Base-by-base conservation (phyloP, 2,113 vertebrate genomes). In the Sander lucioperca region DNA sequence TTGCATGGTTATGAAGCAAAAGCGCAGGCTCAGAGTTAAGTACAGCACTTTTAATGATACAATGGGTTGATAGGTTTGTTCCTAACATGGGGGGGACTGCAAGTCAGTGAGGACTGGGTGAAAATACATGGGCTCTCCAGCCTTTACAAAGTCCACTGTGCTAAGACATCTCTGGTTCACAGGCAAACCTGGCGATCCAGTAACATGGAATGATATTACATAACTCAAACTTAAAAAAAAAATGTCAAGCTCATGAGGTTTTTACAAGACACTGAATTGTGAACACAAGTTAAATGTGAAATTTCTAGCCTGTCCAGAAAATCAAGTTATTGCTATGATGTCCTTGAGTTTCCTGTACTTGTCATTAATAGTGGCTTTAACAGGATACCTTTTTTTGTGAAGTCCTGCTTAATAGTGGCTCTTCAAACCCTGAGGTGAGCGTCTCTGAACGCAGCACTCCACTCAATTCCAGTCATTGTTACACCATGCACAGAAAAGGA, bases 1-100 rank as follows among this genome's bases (percentile, higher is more conserved):
- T 0, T 3, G 2, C 0, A n/a, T 1, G 11, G 5, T 43, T 27
- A 14, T 3, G 6, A 51, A 85, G 36, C 23, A 62, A 80, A 72
- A 67, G 1, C 25, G 11, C 30, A 78, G 21, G 19, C 19, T 71
- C 12, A 0, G 12, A 0, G 12, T 92, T 67, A 86, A 82, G 88
- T 94, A 93, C 93, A 94, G 92, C 94, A 94, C 92, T 94, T 93
- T 94, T 94, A 94, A 92, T 94, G 90, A 94, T 93, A 92, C 91
- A 91, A 93, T 88, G 89, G 84, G 76, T 90, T 86, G 83, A 87
- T 91, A 79, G 86, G 89, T 88, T 91, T 87, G 83, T 92, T 91
- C 63, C 81, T 84, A 88, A 92, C 91, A 94, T 83, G 78, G 88
- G 89, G 33, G 33, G 33, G 83, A 87, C 90, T 93, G 90, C 86